Evolutionary conservation across 2,113 vertebrate genomes (phyloP).

Genomic region (Proteles cristata): DNA sequence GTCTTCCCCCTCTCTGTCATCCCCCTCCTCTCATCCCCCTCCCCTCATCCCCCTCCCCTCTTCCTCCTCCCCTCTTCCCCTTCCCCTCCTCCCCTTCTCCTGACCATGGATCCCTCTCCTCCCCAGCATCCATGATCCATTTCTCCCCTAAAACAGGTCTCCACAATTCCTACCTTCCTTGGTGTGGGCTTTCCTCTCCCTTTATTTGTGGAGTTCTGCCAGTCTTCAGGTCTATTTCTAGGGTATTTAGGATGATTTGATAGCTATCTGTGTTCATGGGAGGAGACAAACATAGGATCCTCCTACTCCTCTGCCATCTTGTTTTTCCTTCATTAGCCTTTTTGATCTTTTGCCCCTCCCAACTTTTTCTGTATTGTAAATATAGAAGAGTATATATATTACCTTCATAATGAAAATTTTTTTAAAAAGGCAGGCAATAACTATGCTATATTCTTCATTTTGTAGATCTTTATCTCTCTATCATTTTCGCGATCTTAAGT

Average conservation of each 20-base stretch:
- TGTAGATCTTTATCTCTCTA: background rate
- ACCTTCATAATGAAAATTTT: background rate
- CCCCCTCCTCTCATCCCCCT: too few species aligned
- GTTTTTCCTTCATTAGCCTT: background rate
- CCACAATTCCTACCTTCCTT: background rate
- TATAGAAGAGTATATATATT: background rate
- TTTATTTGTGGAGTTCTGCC: background rate
- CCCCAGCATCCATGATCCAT: background rate
- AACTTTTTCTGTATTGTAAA: slow-evolving; percentile 4
- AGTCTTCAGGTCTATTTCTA: background rate
- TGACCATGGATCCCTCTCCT: background rate
- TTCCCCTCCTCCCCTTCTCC: background rate
- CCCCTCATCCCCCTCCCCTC: too few species aligned
- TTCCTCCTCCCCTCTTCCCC: too few species aligned
- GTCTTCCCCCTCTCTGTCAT: too few species aligned
- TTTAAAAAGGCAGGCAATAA: background rate
- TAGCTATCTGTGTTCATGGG: background rate
- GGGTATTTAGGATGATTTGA: background rate
- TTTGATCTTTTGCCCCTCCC: background rate
- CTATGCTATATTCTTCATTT: background rate
- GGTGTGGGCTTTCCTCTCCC: background rate
- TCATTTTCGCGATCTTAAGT: background rate
- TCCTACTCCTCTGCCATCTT: background rate
- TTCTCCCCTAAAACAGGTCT: background rate
- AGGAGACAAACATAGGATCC: background rate